phyloP scores from a whole-genome alignment of 1,140 invertebrate species.

The Carcinoscorpius rotundicauda region DNA sequence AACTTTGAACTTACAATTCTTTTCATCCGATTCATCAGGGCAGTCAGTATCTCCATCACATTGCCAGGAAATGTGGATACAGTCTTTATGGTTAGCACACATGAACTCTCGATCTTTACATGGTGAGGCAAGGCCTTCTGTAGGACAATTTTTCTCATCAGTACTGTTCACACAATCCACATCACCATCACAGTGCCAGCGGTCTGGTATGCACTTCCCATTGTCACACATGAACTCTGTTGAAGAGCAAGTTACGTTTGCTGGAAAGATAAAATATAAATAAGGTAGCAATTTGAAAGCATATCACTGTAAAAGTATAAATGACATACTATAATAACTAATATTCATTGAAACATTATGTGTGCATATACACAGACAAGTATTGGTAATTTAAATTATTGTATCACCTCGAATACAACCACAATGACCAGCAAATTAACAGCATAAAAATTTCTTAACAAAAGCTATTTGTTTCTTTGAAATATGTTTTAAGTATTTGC shows the following conservation, averaged over 20 bases:
- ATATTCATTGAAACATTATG: no score
- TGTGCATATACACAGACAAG: no score
- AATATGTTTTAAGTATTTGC: no score
- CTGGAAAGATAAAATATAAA: conserved; percentile 32
- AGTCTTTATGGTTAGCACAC: conserved; percentile 25
- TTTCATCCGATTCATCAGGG: conserved; percentile 27
- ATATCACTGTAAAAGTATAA: no score
- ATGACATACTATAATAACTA: no score
- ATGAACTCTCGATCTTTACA: conserved; percentile 24
- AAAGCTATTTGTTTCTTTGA: no score
- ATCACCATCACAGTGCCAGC: conserved; percentile 60
- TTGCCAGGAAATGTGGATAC: conserved; percentile 28
- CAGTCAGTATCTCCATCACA: conserved; percentile 34
- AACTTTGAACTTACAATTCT: conserved; percentile 18
- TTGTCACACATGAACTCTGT: conserved; percentile 91
- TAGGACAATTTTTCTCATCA: conserved; percentile 21
- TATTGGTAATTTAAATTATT: no score
- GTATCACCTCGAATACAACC: no score
- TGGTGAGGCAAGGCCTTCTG: background rate
- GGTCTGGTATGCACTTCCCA: conserved; percentile 71
- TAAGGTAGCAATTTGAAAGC: no score
- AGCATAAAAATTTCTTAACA: no score
- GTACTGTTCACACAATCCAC: conserved; percentile 51
- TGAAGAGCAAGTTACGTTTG: conserved; percentile 68
- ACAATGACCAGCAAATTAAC: no score